A percentile compares a stretch with the other conserved stretches of the same genome.
Evolutionary conservation across 2,113 vertebrate genomes (phyloP).

Genomic region (Ophthalmolycus amberensis): DNA sequence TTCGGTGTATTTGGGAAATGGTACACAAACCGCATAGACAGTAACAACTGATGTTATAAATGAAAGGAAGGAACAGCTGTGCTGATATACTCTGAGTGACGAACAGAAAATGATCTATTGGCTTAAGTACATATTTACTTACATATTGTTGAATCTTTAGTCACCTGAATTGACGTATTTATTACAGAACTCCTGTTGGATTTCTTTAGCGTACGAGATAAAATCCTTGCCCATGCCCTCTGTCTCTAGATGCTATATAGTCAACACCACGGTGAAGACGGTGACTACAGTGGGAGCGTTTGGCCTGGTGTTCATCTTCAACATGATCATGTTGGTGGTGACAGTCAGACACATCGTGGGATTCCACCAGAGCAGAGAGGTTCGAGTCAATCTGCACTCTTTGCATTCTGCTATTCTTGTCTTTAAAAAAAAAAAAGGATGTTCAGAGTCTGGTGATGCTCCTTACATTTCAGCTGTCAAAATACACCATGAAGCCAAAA

Average conservation of each 20-base stretch:
- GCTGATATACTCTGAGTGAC: background rate
- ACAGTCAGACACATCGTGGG: slow-evolving; percentile 23
- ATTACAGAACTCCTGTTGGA: background rate
- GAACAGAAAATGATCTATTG: background rate
- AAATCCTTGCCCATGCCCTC: background rate
- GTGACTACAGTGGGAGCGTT: slow-evolving; percentile 55
- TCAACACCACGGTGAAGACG: slow-evolving; percentile 14
- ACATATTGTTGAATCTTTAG: background rate
- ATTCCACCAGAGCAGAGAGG: slow-evolving; percentile 21
- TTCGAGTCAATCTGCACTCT: background rate
- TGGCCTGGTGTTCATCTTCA: slow-evolving; percentile 59
- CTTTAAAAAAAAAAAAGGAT: background rate
- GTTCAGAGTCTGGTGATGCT: background rate
- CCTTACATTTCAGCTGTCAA: background rate
- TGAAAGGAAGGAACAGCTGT: background rate
- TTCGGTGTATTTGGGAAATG: background rate
- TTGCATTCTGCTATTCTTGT: background rate
- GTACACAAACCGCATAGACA: background rate
- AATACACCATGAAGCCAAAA: too few relatives aligned
- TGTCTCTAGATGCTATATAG: slow-evolving; percentile 64
- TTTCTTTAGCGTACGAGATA: background rate
- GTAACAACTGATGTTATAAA: background rate
- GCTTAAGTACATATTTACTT: background rate
- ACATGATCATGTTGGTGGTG: slow-evolving; percentile 43
- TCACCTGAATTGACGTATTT: background rate